Evolutionary conservation across 2,113 vertebrate species (phyloP).

Genomic region (Hipposideros armiger): DNA sequence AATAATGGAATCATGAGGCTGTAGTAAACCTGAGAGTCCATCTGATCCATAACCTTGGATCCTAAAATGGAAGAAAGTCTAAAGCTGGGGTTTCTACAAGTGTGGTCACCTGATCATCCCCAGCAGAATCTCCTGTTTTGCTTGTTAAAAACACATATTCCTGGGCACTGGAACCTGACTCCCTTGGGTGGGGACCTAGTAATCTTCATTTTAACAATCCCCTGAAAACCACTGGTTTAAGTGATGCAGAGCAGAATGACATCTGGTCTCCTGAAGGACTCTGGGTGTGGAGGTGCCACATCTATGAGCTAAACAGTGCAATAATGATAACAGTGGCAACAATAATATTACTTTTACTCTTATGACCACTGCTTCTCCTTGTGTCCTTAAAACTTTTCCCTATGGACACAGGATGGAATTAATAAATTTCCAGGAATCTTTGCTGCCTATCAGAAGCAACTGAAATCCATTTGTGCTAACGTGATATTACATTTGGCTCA

Average conservation of each 20-base stretch:
- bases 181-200: not conserved
- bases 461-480: not conserved
- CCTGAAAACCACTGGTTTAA: not conserved
- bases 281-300: too few species aligned
- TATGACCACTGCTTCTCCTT: not conserved
- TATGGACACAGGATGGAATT: not conserved
- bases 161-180: not conserved
- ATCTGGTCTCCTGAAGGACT: not conserved
- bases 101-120: not conserved
- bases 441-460: not conserved
- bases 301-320: not conserved
- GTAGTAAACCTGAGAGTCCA: slow-evolving; percentile 57
- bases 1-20: not conserved
- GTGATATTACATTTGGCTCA: not conserved
- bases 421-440: not conserved
- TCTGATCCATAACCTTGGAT: not conserved
- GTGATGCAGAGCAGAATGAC: not conserved
- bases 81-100: not conserved
- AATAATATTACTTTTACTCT: not conserved
- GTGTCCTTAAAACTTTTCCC: not conserved
- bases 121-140: not conserved
- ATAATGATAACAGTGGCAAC: not conserved
- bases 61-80: slow-evolving; percentile 13
- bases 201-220: not conserved
- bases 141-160: slow-evolving; percentile 45